These are phyloP conservation scores for Cinclus cinclus DNA, from an alignment of 2,113 vertebrate genomes.

Conservation along the genomic window DNA sequence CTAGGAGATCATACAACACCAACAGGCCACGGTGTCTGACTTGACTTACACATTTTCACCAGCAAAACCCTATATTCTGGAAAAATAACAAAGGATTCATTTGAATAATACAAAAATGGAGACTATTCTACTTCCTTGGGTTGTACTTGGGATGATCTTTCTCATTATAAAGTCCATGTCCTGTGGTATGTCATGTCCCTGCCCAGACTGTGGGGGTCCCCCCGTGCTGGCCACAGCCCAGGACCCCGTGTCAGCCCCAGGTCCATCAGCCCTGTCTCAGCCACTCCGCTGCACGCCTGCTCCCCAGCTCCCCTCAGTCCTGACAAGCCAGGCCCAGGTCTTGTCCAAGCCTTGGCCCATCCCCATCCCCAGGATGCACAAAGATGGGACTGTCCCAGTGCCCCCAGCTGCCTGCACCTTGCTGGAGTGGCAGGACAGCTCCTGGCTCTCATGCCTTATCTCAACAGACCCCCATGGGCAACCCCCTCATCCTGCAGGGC, in stretches of 20 bases:
- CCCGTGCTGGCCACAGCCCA: not conserved
- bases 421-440: rapidly evolving
- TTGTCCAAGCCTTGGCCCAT: rapidly evolving
- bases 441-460: not conserved
- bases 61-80: not conserved
- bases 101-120: not conserved
- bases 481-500: rapidly evolving
- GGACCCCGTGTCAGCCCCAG: rapidly evolving
- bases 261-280: not conserved
- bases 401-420: rapidly evolving
- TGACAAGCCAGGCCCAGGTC: not conserved
- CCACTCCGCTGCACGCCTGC: rapidly evolving
- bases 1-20: not conserved
- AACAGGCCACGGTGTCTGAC: not conserved
- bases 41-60: rapidly evolving
- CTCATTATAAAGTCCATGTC: not conserved
- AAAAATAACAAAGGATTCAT: not conserved
- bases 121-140: not conserved
- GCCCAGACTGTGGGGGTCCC: not conserved
- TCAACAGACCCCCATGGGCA: not conserved
- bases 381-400: not conserved
- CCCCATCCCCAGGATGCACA: rapidly evolving
- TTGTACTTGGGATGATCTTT: not conserved
- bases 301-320: not conserved
- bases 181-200: not conserved